phyloP scores from a whole-genome alignment of 2,797 vertebrate genomes.

The Botia almorhae region DNA sequence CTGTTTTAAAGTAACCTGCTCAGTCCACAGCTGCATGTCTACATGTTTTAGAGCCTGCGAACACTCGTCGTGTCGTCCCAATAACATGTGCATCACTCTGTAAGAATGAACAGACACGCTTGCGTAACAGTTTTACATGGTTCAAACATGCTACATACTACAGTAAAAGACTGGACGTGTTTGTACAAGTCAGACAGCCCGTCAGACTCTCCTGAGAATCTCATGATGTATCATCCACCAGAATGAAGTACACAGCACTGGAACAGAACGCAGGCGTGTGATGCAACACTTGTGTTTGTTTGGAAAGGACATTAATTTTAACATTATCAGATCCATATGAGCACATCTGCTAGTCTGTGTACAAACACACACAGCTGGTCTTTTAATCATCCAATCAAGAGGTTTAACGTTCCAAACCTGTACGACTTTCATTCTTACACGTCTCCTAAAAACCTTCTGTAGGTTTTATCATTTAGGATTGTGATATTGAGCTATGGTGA shows the following conservation, averaged over 20 bases:
- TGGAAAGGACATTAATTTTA: not conserved
- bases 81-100: no score
- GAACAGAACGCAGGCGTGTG: not conserved
- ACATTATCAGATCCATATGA: not conserved
- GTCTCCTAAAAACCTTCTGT: no score
- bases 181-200: no score
- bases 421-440: no score
- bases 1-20: constrained; percentile 61
- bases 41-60: no score
- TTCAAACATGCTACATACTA: constrained; percentile 54
- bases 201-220: no score
- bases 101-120: constrained; percentile 68
- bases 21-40: constrained; percentile 61
- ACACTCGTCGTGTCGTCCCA: no score
- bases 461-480: no score
- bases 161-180: constrained; percentile 30
- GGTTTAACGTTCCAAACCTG: not conserved
- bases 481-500: no score
- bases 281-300: constrained; percentile 22
- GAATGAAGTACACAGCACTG: constrained; percentile 35
- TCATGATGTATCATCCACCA: constrained; percentile 33
- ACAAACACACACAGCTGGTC: not conserved
- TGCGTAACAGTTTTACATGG: constrained; percentile 54
- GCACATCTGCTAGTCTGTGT: constrained; percentile 1
- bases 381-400: no score